Evolutionary conservation across 2,113 vertebrate species (phyloP), one percentile per base, ranked within the genome.

Genomic region (Arenaria interpres): DNA sequence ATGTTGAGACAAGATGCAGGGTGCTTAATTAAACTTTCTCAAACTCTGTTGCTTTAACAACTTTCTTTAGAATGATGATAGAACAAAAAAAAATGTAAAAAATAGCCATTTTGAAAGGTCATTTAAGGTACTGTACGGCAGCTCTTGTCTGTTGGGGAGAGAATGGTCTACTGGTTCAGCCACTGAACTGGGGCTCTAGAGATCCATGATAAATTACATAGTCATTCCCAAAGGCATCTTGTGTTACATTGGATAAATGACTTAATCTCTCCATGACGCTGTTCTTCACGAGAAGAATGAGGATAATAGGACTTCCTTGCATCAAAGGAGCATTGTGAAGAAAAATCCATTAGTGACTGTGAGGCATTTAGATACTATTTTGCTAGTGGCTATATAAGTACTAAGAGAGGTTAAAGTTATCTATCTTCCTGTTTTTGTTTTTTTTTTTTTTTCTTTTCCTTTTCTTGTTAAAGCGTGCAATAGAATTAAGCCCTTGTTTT

Each of bases 201-300:
- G 88, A 92, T 96, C 77, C 57, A 8, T 93, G 95, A 96, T 95
- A 92, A 96, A 97, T 96, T 92, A 87, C 73, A 59, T 69, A 91
- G 93, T 89, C 82, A 87, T 93, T 97, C 94, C 92, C 80, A 87
- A 50, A 94, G 90, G 90, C 89, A 57, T 89, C 89, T 96, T 85
- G 48, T 82, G 69, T 95, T 97, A 85, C 94, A 84, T 90, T 66
- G 80, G 83, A 94, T 96, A 96, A 96, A 95, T 96, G 56, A 89
- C 89, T 97, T 97, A 95, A 94, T 97, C 92, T 96, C 56, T 93
- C 69, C 62, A 71, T 87, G 86, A 77, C 7, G 11, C 90, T 86
- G 80, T 87, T 95, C 86, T 90, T 90, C 76, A 89, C 27, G 2
- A 94, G 92, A 90, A 89, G 85, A 93, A 89, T 85, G 88, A 86